These are phyloP conservation scores for Cygnus atratus DNA, from an alignment of 2,113 vertebrate species.

Conservation along the genomic window DNA sequence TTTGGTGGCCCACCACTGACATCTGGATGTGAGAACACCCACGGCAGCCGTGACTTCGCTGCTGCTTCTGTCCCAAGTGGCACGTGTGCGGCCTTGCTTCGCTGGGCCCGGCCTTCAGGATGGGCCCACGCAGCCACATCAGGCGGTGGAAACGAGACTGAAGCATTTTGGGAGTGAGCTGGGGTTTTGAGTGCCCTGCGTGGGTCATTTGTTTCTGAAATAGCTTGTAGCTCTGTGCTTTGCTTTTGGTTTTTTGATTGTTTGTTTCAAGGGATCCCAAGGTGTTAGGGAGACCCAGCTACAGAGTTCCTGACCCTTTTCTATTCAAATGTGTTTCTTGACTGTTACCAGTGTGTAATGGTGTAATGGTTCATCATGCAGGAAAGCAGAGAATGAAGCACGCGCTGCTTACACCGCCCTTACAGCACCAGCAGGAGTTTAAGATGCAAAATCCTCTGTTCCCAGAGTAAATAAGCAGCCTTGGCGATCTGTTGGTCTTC, in stretches of 20 bases:
- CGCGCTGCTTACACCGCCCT: background rate
- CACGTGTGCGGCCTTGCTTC: no score
- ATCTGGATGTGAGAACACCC: fast-evolving
- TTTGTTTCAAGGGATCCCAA: background rate
- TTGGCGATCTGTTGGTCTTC: background rate
- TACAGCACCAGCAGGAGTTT: background rate
- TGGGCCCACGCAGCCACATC: background rate
- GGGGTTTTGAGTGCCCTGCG: background rate
- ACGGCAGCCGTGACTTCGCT: background rate
- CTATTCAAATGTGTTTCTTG: background rate
- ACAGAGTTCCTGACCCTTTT: background rate
- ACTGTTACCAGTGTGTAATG: background rate
- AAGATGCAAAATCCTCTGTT: background rate
- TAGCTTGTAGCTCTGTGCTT: fast-evolving
- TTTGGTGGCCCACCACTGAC: background rate
- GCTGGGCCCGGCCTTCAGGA: background rate
- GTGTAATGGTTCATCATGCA: background rate
- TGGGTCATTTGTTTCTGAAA: fast-evolving
- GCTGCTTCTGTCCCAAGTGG: background rate
- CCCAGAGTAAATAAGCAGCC: background rate
- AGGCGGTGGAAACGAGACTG: fast-evolving
- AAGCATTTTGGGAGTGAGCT: fast-evolving
- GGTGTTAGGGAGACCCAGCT: background rate
- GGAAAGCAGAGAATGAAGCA: background rate
- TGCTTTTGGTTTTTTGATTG: background rate